These are phyloP conservation scores for Drusus annulatus DNA, from an alignment of 1,140 invertebrate genomes.

Conservation along the genomic window DNA sequence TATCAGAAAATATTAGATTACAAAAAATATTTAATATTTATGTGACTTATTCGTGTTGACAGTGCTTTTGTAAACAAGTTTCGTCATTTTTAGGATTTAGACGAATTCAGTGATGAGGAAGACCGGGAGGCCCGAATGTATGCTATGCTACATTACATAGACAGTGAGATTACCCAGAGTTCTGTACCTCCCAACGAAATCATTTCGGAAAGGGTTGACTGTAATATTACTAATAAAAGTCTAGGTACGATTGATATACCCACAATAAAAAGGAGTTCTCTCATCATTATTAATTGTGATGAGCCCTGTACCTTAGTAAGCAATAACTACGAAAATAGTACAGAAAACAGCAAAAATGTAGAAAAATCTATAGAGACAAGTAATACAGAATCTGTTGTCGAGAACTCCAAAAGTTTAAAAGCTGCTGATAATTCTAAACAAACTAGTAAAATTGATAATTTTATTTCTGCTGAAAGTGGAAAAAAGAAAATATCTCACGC, in stretches of 20 bases:
- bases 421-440: slow-evolving; percentile 5
- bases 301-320: too few species aligned
- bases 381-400: too few species aligned
- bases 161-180: slow-evolving; percentile 60
- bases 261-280: too few species aligned
- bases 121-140: slow-evolving; percentile 68
- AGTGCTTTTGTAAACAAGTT: too few species aligned
- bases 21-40: too few species aligned
- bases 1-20: too few species aligned
- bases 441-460: slow-evolving; percentile 9
- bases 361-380: too few species aligned
- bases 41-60: too few species aligned
- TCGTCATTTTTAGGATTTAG: slow-evolving; percentile 43
- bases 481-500: slow-evolving; percentile 3
- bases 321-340: too few species aligned
- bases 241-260: neutral
- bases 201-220: neutral
- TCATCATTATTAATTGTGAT: too few species aligned
- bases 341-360: too few species aligned
- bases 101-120: slow-evolving; percentile 62
- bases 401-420: neutral
- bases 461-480: slow-evolving; percentile 27
- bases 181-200: neutral
- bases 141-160: slow-evolving; percentile 67
- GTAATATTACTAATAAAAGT: neutral